Percentiles rank a stretch among this genome's conserved stretches.
Evolutionary conservation across 2,113 vertebrate genomes (phyloP).

Genomic region (Prunella fulvescens): DNA sequence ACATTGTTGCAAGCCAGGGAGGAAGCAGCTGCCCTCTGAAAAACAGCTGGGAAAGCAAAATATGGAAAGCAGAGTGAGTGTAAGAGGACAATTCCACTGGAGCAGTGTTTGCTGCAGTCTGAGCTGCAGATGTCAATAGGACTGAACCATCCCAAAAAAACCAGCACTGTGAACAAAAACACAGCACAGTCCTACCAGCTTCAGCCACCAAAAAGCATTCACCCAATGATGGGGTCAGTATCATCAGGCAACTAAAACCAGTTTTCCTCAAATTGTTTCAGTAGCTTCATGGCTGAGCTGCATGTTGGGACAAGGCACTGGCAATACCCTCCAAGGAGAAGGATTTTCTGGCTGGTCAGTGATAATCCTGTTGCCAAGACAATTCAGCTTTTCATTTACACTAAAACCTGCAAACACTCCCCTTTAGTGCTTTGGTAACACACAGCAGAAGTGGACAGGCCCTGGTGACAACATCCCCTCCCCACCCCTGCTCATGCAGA

Average conservation of each 20-base stretch:
- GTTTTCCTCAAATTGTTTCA: neutral
- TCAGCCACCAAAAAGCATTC: neutral
- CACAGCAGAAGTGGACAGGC: neutral
- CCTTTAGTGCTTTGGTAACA: neutral
- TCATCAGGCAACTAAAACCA: neutral
- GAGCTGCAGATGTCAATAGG: neutral
- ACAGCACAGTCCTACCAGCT: neutral
- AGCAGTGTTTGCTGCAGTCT: neutral
- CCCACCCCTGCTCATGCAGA: neutral
- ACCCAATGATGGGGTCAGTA: fast-evolving
- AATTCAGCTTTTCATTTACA: neutral
- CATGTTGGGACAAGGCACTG: neutral
- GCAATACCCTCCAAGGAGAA: neutral
- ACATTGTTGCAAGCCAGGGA: neutral
- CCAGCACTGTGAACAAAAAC: neutral
- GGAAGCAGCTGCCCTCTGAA: neutral
- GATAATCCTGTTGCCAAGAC: neutral
- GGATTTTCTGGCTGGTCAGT: neutral
- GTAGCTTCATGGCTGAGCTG: neutral
- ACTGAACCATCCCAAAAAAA: neutral
- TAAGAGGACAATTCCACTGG: neutral
- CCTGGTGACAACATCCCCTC: neutral
- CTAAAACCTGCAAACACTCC: neutral
- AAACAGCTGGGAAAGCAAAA: neutral
- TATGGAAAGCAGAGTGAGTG: neutral